Conservation (phyloP, 2,113 vertebrate genomes). For the Coregonus clupeaformis region DNA sequence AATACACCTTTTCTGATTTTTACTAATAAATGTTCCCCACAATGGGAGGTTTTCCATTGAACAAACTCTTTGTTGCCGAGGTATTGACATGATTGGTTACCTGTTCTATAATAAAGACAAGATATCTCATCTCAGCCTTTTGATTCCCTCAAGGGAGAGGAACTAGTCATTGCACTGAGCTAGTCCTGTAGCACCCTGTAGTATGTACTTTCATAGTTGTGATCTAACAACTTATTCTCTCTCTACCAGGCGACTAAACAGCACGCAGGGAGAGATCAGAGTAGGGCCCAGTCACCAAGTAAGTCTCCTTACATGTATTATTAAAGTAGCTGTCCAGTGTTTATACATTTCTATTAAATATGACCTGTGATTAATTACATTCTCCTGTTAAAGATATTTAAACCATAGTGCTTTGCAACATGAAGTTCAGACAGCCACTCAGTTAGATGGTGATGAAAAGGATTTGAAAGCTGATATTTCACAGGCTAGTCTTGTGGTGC, state of each 20-base stretch:
- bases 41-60: neutral
- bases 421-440: conserved; percentile 3
- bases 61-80: neutral
- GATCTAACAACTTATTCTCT: conserved; percentile 43
- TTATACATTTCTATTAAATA: too few species aligned
- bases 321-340: too few species aligned
- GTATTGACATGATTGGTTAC: neutral
- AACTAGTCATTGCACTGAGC: too few species aligned
- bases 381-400: too few species aligned
- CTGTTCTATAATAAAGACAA: neutral
- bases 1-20: too few species aligned
- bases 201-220: conserved; percentile 11
- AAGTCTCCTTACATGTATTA: conserved; percentile 44
- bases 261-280: conserved; percentile 97
- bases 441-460: conserved; percentile 46
- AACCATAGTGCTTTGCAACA: too few species aligned
- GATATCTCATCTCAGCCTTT: neutral
- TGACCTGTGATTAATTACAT: too few species aligned
- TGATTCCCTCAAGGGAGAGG: too few species aligned
- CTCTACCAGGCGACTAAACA: conserved; percentile 92
- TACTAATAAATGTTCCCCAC: too few species aligned
- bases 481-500: conserved; percentile 33
- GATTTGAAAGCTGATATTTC: conserved; percentile 62
- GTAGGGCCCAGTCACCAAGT: conserved; percentile 99
- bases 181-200: too few species aligned